phyloP scores from a whole-genome alignment of 2,797 vertebrate species.

The Buceros bicornis region DNA sequence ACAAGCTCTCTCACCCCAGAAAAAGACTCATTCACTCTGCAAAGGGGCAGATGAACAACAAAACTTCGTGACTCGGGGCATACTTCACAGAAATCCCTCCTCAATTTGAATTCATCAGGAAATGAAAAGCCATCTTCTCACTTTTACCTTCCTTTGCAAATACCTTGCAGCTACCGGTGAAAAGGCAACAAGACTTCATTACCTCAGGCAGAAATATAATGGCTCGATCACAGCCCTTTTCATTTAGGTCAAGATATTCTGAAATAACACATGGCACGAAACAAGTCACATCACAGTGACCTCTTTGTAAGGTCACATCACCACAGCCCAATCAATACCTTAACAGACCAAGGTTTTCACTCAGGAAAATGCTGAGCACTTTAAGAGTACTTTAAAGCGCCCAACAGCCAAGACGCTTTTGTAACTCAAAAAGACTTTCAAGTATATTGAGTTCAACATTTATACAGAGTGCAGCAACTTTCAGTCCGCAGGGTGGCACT shows the following conservation, averaged over 20 bases:
- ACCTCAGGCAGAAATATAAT: background rate
- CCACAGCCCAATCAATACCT: background rate
- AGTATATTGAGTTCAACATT: background rate
- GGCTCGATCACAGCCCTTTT: background rate
- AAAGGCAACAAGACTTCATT: background rate
- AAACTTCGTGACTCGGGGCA: background rate
- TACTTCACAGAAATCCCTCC: background rate
- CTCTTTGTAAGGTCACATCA: too few species aligned
- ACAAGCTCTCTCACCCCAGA: background rate
- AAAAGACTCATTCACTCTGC: background rate
- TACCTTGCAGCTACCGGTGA: background rate
- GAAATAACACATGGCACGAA: background rate
- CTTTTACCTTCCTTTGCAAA: background rate
- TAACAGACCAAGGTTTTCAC: background rate
- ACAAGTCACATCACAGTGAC: background rate
- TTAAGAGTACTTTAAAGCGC: background rate
- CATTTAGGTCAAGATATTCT: background rate
- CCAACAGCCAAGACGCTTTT: background rate
- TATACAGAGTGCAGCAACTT: rapidly evolving
- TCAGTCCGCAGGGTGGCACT: background rate
- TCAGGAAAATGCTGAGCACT: background rate
- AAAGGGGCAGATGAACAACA: background rate
- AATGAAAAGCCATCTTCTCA: background rate
- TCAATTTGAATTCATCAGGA: background rate
- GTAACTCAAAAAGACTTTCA: background rate